Percentiles rank a stretch among this genome's conserved stretches.
These are phyloP conservation scores for Pipistrellus pipistrellus DNA, from an alignment of 2,797 vertebrate genomes.

Conservation along the genomic window DNA sequence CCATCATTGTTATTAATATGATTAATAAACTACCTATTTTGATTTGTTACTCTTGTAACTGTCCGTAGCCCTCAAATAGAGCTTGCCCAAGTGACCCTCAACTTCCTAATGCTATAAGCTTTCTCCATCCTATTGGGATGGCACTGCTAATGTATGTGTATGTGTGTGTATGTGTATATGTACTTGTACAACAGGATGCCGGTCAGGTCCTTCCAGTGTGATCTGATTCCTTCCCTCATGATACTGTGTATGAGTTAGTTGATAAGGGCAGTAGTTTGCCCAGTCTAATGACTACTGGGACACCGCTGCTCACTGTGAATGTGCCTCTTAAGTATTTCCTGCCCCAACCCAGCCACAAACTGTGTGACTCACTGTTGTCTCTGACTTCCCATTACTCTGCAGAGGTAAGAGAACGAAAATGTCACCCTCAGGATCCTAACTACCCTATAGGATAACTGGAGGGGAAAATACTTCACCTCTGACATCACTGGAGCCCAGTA, in stretches of 20 bases:
- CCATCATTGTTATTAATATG: constrained; percentile 65
- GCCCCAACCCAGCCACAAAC: neutral
- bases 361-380: neutral
- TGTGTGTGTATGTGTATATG: neutral
- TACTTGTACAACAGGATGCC: neutral
- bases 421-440: neutral
- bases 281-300: neutral
- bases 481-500: neutral
- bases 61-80: constrained; percentile 58
- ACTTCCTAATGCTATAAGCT: neutral
- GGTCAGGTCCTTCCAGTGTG: constrained; percentile 32
- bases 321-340: constrained; percentile 16
- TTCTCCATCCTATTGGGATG: neutral
- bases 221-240: constrained; percentile 36
- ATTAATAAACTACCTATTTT: constrained; percentile 81
- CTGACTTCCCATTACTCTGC: neutral
- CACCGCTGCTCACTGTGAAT: neutral
- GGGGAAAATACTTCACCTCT: neutral
- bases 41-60: constrained; percentile 72
- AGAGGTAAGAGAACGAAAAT: constrained; percentile 26
- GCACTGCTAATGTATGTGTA: neutral
- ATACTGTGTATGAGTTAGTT: neutral
- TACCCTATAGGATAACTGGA: neutral
- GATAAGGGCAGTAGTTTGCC: constrained; percentile 11
- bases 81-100: constrained; percentile 22